Percentiles rank a stretch among this genome's conserved stretches.
phyloP scores from a whole-genome alignment of 2,113 vertebrate genomes.

The Periophthalmodon schlosseri region DNA sequence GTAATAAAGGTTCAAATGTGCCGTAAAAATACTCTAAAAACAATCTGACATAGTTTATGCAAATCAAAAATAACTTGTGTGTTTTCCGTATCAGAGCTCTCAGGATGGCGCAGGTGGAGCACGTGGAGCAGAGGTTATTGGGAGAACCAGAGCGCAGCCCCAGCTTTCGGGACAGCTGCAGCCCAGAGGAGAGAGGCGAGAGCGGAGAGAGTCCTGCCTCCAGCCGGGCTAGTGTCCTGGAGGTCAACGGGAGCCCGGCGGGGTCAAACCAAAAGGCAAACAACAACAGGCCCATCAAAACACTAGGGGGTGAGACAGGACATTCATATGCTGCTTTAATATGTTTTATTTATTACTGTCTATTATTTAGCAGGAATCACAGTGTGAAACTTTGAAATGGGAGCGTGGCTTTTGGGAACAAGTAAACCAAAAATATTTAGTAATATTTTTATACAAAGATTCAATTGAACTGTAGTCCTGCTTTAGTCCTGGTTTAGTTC shows the following conservation, averaged over 20 bases:
- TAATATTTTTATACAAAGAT: too few species aligned
- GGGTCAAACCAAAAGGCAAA: slow-evolving; percentile 79
- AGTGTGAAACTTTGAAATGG: background rate
- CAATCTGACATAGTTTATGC: too few species aligned
- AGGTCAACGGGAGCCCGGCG: slow-evolving; percentile 90
- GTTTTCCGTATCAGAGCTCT: background rate
- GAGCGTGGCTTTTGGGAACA: background rate
- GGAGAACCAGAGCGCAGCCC: slow-evolving; percentile 74
- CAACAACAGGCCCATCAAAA: slow-evolving; percentile 82
- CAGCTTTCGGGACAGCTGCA: slow-evolving; percentile 73
- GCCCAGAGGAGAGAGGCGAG: slow-evolving; percentile 75
- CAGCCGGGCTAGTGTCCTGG: slow-evolving; percentile 84
- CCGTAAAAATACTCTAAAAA: too few species aligned
- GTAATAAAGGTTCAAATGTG: too few species aligned
- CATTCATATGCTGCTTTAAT: background rate
- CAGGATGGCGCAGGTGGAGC: slow-evolving; percentile 75
- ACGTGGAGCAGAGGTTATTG: background rate
- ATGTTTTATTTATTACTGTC: background rate
- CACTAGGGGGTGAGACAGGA: slow-evolving; percentile 82
- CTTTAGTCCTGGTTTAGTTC: too few species aligned
- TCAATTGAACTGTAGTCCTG: too few species aligned
- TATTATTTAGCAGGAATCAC: background rate
- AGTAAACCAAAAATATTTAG: background rate
- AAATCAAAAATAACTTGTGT: background rate
- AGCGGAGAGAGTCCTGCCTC: slow-evolving; percentile 83